A percentile compares a stretch with the other conserved stretches of the same genome.
Conservation (phyloP, 2,113 vertebrate species). For the Galbula dea region DNA sequence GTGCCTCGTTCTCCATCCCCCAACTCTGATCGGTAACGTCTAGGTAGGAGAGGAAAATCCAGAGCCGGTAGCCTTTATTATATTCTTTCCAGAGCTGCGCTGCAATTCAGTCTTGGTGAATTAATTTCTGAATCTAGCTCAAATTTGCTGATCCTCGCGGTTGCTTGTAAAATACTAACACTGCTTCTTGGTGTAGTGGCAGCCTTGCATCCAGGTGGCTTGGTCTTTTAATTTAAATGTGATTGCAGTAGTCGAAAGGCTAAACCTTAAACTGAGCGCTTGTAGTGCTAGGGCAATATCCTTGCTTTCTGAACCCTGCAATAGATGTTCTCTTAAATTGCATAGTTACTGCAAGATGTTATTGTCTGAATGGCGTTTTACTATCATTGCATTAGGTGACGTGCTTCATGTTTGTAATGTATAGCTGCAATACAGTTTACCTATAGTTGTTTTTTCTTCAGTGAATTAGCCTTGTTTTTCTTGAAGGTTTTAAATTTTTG, state of each 20-base stretch:
- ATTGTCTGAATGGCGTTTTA: not conserved
- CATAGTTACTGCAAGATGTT: accelerated
- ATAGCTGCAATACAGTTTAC: accelerated
- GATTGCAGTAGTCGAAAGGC: not conserved
- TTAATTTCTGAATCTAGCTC: accelerated
- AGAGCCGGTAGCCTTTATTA: not conserved
- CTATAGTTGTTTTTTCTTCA: not conserved
- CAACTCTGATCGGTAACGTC: too few relatives aligned
- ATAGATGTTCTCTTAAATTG: not conserved
- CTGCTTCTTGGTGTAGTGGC: not conserved
- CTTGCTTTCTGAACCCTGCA: not conserved
- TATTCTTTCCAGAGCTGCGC: not conserved
- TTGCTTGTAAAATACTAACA: too few relatives aligned
- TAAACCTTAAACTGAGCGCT: not conserved
- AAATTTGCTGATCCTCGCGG: not conserved
- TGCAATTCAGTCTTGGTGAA: accelerated
- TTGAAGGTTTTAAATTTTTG: not conserved
- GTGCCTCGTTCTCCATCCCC: not conserved
- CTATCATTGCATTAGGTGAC: accelerated
- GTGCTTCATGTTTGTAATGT: not conserved
- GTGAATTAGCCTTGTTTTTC: not conserved
- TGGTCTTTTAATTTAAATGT: not conserved
- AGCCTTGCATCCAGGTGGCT: not conserved
- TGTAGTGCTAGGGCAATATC: accelerated
- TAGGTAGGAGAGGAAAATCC: not conserved